Base-by-base conservation (phyloP, 2,113 vertebrate genomes). In the Bufo bufo region DNA sequence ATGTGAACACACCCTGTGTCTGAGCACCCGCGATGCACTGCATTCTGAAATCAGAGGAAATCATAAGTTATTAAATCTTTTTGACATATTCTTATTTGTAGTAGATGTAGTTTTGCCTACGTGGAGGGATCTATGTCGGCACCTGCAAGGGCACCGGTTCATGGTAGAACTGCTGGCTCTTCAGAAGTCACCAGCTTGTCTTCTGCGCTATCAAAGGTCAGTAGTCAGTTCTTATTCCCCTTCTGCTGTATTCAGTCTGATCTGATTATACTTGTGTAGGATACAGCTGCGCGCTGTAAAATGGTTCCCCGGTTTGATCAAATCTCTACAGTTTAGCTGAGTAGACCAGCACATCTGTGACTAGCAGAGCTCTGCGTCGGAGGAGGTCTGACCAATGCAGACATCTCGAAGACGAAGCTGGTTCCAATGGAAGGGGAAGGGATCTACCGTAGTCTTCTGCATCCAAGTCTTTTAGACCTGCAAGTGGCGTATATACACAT, bases 181-280 rank as follows among this genome's bases (percentile, higher is more conserved):
- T 17, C 3, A 20, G 72, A 50, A 50, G 72, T 75, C 72, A 50
- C 20, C 45, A 50, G 14, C 49, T 49, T 75, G n/a, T 33, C 66
- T 69, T n/a, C 20, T 65, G 61, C 61, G 61, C 69, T 12, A 6
- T 6, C 13, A 20, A 50, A 75, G 72, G 72, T 75, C 72, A 75
- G 17, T 47, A 49, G 72, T 75, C 72, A 75, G 72, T 75, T 75
- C 5, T 75, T 75, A 75, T 75, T 75, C 20, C 72, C 72, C 45
- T 75, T 75, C 71, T 49, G 72, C 72, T 17, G 17, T 19, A 20
- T 75, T 50, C 47, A 50, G 72, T 3, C 72, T 75, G 47, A 75
- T 49, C 7, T 50, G 72, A 75, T 50, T 49, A 75, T 50, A 75
- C 47, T 50, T 75, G 72, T 75, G 72, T 49, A 75, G 72, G 72